Base-by-base conservation (phyloP, 2,888 invertebrate genomes). In the Nomada fucata region DNA sequence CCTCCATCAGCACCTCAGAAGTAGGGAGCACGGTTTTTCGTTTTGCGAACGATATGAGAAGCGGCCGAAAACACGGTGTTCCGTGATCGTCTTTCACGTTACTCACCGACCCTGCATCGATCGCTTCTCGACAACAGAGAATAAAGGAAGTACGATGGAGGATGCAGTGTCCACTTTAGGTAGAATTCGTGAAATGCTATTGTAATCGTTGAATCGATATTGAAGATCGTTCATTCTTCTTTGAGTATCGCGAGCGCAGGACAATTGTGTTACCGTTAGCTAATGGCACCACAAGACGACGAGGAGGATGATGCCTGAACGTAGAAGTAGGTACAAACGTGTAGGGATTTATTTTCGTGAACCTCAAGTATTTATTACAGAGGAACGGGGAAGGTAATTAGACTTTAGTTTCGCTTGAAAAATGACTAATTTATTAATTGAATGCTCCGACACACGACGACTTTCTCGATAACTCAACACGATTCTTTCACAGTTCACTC, bases 1-100 rank as follows among this genome's bases (percentile, higher is more conserved):
- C 81, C 73, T 81, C 78, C 69, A 64, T 50, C 79, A 42, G 57
- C 29, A 26, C 59, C 44, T 23, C 18, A n/a, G 50, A 42, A 59
- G 44, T 11, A 65, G n/a, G 59, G 57, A 59, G 60, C 64, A 57
- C 65, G 50, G 50, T 70, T 85, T 76, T 68, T 76, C 71, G 77
- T 83, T 79, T 82, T 77, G 47, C 63, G 29, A 36, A 52, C 15
- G 29, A 44, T 23, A 70, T 1, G 67, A 59, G 61, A 29, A 74
- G 23, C 26, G 52, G 52, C 13, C 26, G 57, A 2, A 61, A 76
- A 71, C 77, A 69, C 68, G 29, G 18, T 53, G 52, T 53, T 53
- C 68, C 44, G n/a, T 18, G 29, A 15, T 23, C 65, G 1, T 55
- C 29, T 36, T 63, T 64, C 61, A 10, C 52, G 55, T 42, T 72